Base-by-base conservation (phyloP, 2,797 vertebrate species). In the Thamnophis elegans region DNA sequence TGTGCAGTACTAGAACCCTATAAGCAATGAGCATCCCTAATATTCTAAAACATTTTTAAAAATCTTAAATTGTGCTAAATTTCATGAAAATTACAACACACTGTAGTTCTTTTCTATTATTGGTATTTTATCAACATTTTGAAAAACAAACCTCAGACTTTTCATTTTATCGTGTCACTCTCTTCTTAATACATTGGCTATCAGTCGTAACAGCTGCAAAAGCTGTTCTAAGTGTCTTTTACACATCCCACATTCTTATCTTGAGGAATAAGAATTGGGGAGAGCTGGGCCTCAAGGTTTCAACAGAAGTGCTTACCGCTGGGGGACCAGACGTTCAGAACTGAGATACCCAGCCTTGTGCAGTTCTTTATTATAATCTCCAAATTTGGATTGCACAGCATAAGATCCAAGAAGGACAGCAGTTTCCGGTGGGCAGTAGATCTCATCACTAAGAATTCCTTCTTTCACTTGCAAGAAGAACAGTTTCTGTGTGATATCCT, bases 401-500 rank as follows among this genome's bases (percentile, higher is more conserved):
- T 99, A 99, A 68, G 99, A 99, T 28, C 98, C 99, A 91, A 99
- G 98, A 92, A 99, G 98, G 92, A 99, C 99, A 0, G 99, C 99
- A 0, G 99, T 99, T 98, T 99, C 99, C 0, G 99, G 99, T 0
- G 99, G 99, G 91, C 99, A 99, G 97, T 99, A 99, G 92, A 99
- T 98, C 95, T 99, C 99, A 1, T 99, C 99, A 0, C 98, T 98
- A 91, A 99, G 98, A 94, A 99, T 99, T 47, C 97, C 95, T 4
- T 99, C 99, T 96, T 99, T 99, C 96, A 99, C 98, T 95, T 99
- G 99, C 85, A 99, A 97, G 97, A 99, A 99, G 98, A 99, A 99
- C 0, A 99, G 98, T 98, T 99, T 99, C 98, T 99, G 99, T 0
- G 99, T 99, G 97, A 99, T 98, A 90, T 99, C 99, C 97, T 99